Evolutionary conservation across 2,888 invertebrate genomes (phyloP), one percentile per base, ranked within the genome.

Genomic region (Plagodis pulveraria): DNA sequence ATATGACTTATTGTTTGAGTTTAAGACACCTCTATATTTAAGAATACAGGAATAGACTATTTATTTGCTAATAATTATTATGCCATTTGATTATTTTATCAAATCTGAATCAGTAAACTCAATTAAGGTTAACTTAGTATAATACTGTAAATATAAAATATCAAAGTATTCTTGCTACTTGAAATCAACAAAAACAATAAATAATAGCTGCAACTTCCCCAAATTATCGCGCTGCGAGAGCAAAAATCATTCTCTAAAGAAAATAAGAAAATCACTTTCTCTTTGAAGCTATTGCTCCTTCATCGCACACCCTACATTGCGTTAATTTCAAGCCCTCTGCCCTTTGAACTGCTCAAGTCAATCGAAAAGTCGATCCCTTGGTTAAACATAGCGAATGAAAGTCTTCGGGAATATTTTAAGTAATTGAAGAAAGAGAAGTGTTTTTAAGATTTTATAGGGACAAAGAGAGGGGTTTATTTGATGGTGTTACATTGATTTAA

Each of bases 311-410:
- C 88, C 89, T 78, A 80, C 83, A 79, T 80, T 80, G 85, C 86
- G 86, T 87, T 91, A 91, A 91, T 91, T 89, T 79, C 66, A 74
- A 73, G 72, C 84, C 88, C 89, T 81, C 73, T 79, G 83, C 82
- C 87, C 90, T 91, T 91, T 91, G 91, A 91, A 85, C 86, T 80
- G 83, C 86, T 89, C 91, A 86, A 89, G 86, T 90, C 90, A 90
- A 89, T 88, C 89, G 91, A 86, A 85, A 91, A 90, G 87, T 86
- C 89, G 87, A 89, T 87, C 86, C 87, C 85, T 87, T 86, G 87
- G 90, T 90, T 91, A 91, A 91, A 91, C 89, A 90, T 88, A 82
- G 83, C 82, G 89, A 90, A 90, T 89, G 91, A 89, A 89, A 90
- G 87, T 87, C 89, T 81, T 83, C 79, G 78, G 73, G 84, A 87